Base-by-base conservation (phyloP, 2,888 invertebrate genomes). In the Trachelus stipa region DNA sequence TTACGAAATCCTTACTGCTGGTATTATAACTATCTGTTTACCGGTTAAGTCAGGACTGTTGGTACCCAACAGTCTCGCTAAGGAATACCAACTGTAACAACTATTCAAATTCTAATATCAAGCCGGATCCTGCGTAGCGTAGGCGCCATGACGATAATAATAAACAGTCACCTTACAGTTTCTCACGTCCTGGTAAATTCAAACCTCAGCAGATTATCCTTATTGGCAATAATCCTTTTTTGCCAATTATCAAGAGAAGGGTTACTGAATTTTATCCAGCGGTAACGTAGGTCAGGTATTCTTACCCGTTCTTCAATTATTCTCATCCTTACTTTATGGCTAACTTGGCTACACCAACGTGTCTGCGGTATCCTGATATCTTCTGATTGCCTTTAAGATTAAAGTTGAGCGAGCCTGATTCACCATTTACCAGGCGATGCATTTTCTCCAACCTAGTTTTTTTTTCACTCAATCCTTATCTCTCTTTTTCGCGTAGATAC, bases 271-370 rank as follows among this genome's bases (percentile, higher is more conserved):
- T 56, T 9, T 23, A 15, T 23, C 56, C 56, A 56, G 56, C 56
- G 23, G 23, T 23, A 23, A 15, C 56, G 79, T 77, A 76, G 83
- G 85, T 84, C 84, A 83, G 68, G 77, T 40, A 56, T 23, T 23
- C 56, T 9, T 56, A 56, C 23, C 23, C 9, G 23, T 56, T 56
- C 40, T 56, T 15, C 56, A 56, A 9, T 56, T 56, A 56, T 56
- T 56, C 56, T 56, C 56, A 56, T 56, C 56, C 56, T 56, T 56
- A 56, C 56, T 56, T 23, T 9, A 15, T 56, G 56, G 56, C 23
- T 56, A 56, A 23, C 9, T 9, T 56, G 23, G 56, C 9, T 56
- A 23, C 23, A 23, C 3, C 15, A 12, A 15, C 56, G 56, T 56
- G 2, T 23, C 15, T 56, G 23, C 23, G 56, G 56, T 56, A 56